These are phyloP conservation scores for Batillaria attramentaria DNA, from an alignment of 1,140 invertebrate genomes.

Conservation along the genomic window DNA sequence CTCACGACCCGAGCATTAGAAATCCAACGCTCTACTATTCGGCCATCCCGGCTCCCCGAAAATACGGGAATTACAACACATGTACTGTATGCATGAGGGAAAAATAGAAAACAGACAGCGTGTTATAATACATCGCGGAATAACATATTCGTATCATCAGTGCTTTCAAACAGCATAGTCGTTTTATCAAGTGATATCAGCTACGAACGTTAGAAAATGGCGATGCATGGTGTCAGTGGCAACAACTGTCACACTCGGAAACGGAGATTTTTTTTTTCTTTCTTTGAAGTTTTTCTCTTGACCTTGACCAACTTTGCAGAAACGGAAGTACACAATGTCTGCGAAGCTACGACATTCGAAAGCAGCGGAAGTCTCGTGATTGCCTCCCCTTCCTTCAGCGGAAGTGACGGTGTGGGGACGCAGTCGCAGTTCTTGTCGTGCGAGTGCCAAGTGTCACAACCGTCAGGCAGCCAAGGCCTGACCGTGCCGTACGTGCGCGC, in stretches of 20 bases:
- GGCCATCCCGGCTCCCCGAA: too few species aligned
- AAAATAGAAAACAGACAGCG: too few species aligned
- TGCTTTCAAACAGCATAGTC: too few species aligned
- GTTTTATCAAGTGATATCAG: too few species aligned
- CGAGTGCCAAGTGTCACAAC: slow-evolving; percentile 22
- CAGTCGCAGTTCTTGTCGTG: slow-evolving; percentile 20
- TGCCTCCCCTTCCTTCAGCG: slow-evolving; percentile 31
- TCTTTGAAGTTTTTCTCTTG: background rate
- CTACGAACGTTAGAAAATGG: too few species aligned
- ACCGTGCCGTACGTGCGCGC: slow-evolving; percentile 10
- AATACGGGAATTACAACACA: too few species aligned
- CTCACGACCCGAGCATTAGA: too few species aligned
- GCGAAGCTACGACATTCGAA: slow-evolving; percentile 16
- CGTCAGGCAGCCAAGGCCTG: background rate
- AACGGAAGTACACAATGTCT: slow-evolving; percentile 21
- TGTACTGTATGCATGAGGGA: too few species aligned
- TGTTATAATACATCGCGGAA: too few species aligned
- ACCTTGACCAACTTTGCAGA: too few species aligned
- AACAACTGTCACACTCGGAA: background rate
- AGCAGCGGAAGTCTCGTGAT: slow-evolving; percentile 17
- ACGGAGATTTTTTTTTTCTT: background rate
- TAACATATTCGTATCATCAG: background rate
- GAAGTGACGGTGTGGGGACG: background rate
- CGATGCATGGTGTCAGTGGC: background rate
- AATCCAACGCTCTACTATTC: too few species aligned